A percentile compares a stretch with the other conserved stretches of the same genome.
Conservation (phyloP, 2,797 vertebrate genomes). For the Carapus acus region DNA sequence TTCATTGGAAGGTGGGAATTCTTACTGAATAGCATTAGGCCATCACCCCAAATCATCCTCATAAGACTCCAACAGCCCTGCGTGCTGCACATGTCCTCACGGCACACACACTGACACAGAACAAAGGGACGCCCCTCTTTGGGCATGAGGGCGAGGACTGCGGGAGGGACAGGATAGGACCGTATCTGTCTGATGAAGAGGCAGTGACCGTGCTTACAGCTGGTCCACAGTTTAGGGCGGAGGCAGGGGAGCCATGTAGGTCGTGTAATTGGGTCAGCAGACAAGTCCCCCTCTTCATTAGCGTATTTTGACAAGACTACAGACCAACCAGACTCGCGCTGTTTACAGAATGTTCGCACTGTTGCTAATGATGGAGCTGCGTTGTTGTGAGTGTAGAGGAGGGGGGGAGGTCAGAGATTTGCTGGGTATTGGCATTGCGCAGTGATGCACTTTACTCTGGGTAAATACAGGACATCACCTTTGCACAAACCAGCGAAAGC, state of each 20-base stretch:
- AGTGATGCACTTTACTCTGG: slow-evolving; percentile 19
- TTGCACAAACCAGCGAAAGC: slow-evolving; percentile 34
- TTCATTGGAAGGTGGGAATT: slow-evolving; percentile 53
- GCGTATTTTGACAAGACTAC: slow-evolving; percentile 62
- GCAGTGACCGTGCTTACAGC: slow-evolving; percentile 38
- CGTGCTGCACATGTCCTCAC: slow-evolving; percentile 22
- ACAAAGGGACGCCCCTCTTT: slow-evolving; percentile 60
- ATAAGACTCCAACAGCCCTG: slow-evolving; percentile 50
- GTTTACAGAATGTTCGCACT: slow-evolving; percentile 32
- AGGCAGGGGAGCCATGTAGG: slow-evolving; percentile 65
- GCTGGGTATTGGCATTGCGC: slow-evolving; percentile 36
- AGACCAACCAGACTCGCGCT: slow-evolving; percentile 43
- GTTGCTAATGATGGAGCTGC: slow-evolving; percentile 50
- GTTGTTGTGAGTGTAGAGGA: slow-evolving; percentile 48
- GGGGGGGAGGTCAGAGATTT: slow-evolving; percentile 2
- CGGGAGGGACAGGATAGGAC: slow-evolving; percentile 30
- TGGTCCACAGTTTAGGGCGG: slow-evolving; percentile 23
- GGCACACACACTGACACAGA: slow-evolving; percentile 22
- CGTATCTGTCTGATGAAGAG: slow-evolving; percentile 51
- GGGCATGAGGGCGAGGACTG: slow-evolving; percentile 37
- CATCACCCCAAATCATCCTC: slow-evolving; percentile 53
- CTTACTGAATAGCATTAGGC: slow-evolving; percentile 37
- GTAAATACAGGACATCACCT: slow-evolving; percentile 31
- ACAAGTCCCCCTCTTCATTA: slow-evolving; percentile 68
- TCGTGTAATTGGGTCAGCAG: slow-evolving; percentile 73